Base-by-base conservation (phyloP, 2,797 vertebrate genomes). In the Urosaurus nigricauda region DNA sequence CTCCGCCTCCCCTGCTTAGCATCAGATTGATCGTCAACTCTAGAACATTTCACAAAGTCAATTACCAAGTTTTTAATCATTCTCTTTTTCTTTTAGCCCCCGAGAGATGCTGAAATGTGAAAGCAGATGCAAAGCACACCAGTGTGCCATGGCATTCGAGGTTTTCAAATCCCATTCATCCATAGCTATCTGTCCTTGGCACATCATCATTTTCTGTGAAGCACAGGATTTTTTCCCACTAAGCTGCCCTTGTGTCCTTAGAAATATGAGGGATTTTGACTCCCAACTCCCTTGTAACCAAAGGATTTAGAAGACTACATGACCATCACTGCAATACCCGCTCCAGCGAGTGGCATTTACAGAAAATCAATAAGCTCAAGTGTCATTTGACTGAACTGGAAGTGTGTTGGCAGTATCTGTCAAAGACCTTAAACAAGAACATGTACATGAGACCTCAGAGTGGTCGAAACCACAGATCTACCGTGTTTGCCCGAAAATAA, bases 51-150 rank as follows among this genome's bases (percentile, higher is more conserved):
- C 79, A 88, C 86, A 86, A 94, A 88, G 29, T 80, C 1, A 1
- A 53, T 93, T 89, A 93, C 84, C 58, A 84, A 7, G 32, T 89
- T 92, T 82, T 68, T 87, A 93, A 92, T 83, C 0, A 35, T 0
- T 71, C 37, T 81, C 88, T 83, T 21, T 37, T 87, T 16, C 21
- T 83, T 83, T 53, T 12, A 89, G 0, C 32, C 1, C 51, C 32
- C 16, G 17, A 90, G 32, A 3, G 11, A 19, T 90, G 56, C 83
- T 81, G 40, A 87, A 91, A 87, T 87, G n/a, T 19, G 56, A 91
- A 19, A 63, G 40, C 78, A 88, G 58, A 70, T 88, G 80, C 82
- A 65, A 43, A 84, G 14, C 24, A 1, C 73, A 19, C 13, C 80
- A 58, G 21, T 3, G 75, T 51, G 19, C 5, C 58, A 13, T 6